phyloP scores from a whole-genome alignment of 2,113 vertebrate species.

The Prietella phreatophila region DNA sequence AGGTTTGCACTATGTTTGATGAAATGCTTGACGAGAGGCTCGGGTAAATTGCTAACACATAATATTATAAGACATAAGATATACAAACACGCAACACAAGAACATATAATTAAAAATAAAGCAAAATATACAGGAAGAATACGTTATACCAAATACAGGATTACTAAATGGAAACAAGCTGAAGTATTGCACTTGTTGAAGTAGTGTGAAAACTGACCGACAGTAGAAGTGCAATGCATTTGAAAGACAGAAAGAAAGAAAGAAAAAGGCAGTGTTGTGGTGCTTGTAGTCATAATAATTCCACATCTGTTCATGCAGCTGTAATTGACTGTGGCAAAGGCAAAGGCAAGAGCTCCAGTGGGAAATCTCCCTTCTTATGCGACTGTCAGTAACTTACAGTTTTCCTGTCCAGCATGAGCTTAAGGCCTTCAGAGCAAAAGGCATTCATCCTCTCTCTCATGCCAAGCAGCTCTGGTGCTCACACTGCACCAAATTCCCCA shows the following conservation, averaged over 20 bases:
- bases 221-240: not conserved
- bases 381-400: constrained; percentile 25
- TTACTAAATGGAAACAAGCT: not conserved
- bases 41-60: not conserved
- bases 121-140: not conserved
- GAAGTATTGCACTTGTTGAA: not conserved
- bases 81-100: not conserved
- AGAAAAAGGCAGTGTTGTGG: not conserved
- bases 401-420: constrained; percentile 21
- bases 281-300: constrained; percentile 34
- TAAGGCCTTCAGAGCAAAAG: constrained; percentile 22
- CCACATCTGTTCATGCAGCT: constrained; percentile 13
- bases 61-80: not conserved
- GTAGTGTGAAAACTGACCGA: not conserved
- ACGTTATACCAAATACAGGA: not conserved
- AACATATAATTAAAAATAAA: not conserved
- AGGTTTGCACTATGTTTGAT: not conserved
- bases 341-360: constrained; percentile 5
- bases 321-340: constrained; percentile 17
- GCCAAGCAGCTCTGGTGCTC: constrained; percentile 34
- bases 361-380: constrained; percentile 14
- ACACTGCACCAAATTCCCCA: constrained; percentile 55
- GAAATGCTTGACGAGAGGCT: not conserved
- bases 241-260: not conserved
- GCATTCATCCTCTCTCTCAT: constrained; percentile 14